Evolutionary conservation across 1,140 invertebrate genomes (phyloP).

Genomic region (Lasioglossum albipes): DNA sequence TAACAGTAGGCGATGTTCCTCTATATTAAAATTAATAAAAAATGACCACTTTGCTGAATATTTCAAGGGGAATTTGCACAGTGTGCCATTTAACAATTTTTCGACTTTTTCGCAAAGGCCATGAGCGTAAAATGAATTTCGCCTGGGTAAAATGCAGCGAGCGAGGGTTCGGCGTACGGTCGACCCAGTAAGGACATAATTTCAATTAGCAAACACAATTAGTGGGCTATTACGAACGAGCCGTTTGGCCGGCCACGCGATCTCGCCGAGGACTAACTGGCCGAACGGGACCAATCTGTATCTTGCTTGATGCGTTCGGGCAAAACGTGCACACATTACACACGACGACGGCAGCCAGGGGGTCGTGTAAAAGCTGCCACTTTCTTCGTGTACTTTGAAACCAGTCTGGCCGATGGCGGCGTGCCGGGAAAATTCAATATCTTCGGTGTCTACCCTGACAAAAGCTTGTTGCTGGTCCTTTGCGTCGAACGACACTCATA

Average conservation of each 20-base stretch:
- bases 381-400: conserved; percentile 28
- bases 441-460: conserved; percentile 2
- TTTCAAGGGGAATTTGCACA: too few relatives aligned
- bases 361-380: conserved; percentile 16
- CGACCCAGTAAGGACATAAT: conserved; percentile 60
- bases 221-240: conserved; percentile 64
- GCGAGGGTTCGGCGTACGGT: not conserved
- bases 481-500: conserved; percentile 12
- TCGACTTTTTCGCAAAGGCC: not conserved
- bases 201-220: conserved; percentile 73
- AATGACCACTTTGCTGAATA: too few relatives aligned
- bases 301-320: conserved; percentile 30
- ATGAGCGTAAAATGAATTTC: conserved; percentile 30
- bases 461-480: conserved; percentile 11
- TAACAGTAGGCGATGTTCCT: too few relatives aligned
- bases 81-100: not conserved
- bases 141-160: not conserved
- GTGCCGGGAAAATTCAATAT: conserved; percentile 49
- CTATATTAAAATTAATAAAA: too few relatives aligned
- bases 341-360: not conserved
- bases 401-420: not conserved
- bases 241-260: conserved; percentile 42
- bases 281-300: conserved; percentile 14
- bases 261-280: conserved; percentile 37
- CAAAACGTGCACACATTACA: not conserved